Evolutionary conservation across 2,888 invertebrate species (phyloP), one percentile per base, ranked within the genome.

Genomic region (Xylota sylvarum): DNA sequence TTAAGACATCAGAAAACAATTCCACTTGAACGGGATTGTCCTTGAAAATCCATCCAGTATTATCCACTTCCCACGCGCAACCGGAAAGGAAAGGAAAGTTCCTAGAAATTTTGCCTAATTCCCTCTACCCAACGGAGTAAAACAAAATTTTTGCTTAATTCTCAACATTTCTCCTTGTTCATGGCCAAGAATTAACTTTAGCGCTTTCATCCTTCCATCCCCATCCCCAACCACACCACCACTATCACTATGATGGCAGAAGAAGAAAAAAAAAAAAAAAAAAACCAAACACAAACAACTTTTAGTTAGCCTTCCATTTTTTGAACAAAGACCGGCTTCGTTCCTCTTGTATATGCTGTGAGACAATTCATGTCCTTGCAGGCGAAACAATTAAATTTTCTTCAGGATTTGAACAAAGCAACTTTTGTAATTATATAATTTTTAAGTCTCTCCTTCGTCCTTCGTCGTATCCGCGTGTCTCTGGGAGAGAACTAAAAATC

Each of bases 311-410:
- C 56, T 56, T 32, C 50, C 6, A 17, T 37, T 5, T 7, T 10
- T 7, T 10, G 30, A 76, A 58, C 67, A 58, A 73, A 73, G 50
- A 10, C 9, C 35, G n/a, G n/a, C n/a, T n/a, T n/a, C n/a, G 40
- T 3, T 23, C 23, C 23, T 23, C 23, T 23, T 2, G 23, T 23
- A 3, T 3, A 3, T 3, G 12, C n/a, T 30, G 17, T 79, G 17
- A 73, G 48, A 79, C 67, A 83, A 78, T 83, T 48, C 83, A 60
- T 79, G 79, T 84, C 84, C 84, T 84, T 79, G 84, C 79, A 79
- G 23, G 64, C 48, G 69, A 74, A 84, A 79, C 79, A 84, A 79
- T 79, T 79, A 74, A 67, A 74, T 69, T 79, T 62, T 55, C 60
- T 23, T 23, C 35, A 67, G 73, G 35, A 60, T 72, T 46, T 73